Evolutionary conservation across 2,797 vertebrate genomes (phyloP).

Genomic region (Poecile montanus): DNA sequence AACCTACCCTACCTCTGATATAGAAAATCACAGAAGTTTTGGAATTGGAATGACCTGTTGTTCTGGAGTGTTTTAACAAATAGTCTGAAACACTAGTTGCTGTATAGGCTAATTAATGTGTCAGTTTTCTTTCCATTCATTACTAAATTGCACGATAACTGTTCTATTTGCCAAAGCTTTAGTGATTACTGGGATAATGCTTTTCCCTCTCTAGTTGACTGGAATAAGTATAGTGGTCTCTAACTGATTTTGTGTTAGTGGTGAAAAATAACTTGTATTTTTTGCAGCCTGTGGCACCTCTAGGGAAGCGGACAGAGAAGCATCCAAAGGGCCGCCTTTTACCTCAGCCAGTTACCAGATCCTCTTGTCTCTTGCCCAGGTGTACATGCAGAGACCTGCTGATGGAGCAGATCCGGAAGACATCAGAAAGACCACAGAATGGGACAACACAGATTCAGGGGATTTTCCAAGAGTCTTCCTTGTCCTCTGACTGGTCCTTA

Average conservation of each 20-base stretch:
- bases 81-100: not conserved
- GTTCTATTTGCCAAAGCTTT: not conserved
- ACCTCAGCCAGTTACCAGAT: not conserved
- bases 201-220: not conserved
- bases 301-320: not conserved
- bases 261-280: not conserved
- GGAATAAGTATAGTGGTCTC: not conserved
- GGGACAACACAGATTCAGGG: not conserved
- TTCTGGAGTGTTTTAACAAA: not conserved
- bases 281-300: not conserved
- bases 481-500: not conserved
- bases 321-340: not conserved
- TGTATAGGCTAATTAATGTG: not conserved
- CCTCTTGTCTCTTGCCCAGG: not conserved
- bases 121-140: not conserved
- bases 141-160: not conserved
- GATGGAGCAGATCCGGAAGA: not conserved
- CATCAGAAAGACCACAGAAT: not conserved
- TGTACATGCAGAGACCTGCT: not conserved
- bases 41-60: not conserved
- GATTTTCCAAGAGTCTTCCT: not conserved
- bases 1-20: not conserved
- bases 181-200: not conserved
- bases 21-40: not conserved
- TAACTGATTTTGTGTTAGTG: not conserved